These are phyloP conservation scores for Scartelaos histophorus DNA, from an alignment of 2,113 vertebrate genomes.

Conservation along the genomic window DNA sequence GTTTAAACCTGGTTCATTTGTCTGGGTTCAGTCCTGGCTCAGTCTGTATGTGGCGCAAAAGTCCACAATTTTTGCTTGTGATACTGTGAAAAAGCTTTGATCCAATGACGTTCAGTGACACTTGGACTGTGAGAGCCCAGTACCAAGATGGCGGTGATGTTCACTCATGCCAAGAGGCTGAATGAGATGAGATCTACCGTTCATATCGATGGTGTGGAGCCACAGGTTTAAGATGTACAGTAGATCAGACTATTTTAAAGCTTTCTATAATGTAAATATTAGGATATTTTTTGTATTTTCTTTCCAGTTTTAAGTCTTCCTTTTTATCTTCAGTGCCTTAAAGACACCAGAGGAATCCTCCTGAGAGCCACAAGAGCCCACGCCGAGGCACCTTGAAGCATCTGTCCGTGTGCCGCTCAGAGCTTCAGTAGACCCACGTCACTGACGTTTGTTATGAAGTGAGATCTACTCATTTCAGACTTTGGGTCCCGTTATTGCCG, in stretches of 20 bases:
- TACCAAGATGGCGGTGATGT: too few species aligned
- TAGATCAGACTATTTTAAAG: background rate
- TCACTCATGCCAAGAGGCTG: too few species aligned
- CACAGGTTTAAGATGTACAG: background rate
- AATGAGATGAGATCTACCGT: too few species aligned
- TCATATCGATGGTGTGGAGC: too few species aligned
- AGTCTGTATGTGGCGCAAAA: too few species aligned
- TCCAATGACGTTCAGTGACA: too few species aligned
- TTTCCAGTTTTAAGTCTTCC: background rate
- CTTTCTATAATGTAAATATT: background rate
- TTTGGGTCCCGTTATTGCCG: background rate
- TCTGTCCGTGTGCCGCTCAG: conserved; percentile 40
- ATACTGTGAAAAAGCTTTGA: too few species aligned
- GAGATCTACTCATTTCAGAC: background rate
- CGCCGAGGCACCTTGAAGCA: background rate
- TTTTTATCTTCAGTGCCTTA: conserved; percentile 44
- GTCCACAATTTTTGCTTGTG: too few species aligned
- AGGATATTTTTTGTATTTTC: too few species aligned
- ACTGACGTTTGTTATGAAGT: background rate
- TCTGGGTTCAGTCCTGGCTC: too few species aligned
- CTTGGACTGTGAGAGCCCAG: too few species aligned
- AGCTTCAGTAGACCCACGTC: conserved; percentile 1
- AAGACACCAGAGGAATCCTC: conserved; percentile 60
- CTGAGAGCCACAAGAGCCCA: conserved; percentile 23
- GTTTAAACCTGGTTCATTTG: too few species aligned